phyloP scores from a whole-genome alignment of 2,113 vertebrate genomes.

The Crotalus horridus region DNA sequence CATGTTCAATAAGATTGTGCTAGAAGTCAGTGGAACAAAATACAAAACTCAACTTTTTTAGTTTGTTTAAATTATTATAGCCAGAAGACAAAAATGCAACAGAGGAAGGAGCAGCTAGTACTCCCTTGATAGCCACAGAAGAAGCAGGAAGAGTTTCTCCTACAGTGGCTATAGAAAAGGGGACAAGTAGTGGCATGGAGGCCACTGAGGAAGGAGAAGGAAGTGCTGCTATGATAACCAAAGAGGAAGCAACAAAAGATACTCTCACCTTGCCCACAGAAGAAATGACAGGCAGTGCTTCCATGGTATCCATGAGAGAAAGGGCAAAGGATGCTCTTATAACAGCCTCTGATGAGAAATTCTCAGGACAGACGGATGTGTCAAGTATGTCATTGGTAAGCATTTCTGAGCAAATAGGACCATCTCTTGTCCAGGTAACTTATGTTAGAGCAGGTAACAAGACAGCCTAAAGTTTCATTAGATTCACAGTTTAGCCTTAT shows the following conservation, averaged over 20 bases:
- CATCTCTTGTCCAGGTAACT: constrained; percentile 6
- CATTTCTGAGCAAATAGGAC: not conserved
- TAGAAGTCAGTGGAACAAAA: not conserved
- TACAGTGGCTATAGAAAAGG: accelerated
- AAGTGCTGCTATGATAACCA: accelerated
- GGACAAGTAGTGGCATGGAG: accelerated
- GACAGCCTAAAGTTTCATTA: not conserved
- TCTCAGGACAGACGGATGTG: accelerated
- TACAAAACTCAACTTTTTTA: not conserved
- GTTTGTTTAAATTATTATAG: not conserved
- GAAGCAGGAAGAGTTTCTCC: not conserved
- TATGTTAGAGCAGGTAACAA: not conserved
- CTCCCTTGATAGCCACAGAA: accelerated
- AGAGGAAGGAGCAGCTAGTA: not conserved
- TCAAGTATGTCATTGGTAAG: accelerated
- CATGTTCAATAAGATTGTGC: not conserved
- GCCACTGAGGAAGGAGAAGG: not conserved
- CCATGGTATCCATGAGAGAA: accelerated
- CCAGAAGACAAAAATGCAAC: accelerated
- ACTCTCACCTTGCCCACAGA: accelerated
- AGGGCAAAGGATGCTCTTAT: not conserved
- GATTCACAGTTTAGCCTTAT: not conserved
- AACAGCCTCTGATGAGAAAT: accelerated
- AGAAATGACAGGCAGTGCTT: not conserved
- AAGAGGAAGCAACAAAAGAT: not conserved